Percentiles rank a stretch among this genome's conserved stretches.
These are phyloP conservation scores for Typhlichthys eigenmanni DNA, from an alignment of 2,797 vertebrate species.

Conservation along the genomic window DNA sequence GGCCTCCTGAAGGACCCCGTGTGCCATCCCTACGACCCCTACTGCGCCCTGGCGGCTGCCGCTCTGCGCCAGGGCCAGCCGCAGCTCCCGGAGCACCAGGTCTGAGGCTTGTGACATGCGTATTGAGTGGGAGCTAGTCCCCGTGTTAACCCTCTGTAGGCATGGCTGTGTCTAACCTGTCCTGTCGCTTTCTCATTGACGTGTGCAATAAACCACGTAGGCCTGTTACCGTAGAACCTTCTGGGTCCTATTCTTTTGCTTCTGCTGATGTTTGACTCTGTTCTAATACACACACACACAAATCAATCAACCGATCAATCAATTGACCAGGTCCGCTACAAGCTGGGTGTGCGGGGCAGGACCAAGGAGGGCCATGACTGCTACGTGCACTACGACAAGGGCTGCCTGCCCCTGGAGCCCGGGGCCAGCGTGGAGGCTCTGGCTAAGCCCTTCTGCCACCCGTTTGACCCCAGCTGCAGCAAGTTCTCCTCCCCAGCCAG, in stretches of 20 bases:
- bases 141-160: conserved; percentile 40
- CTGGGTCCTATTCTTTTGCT: conserved; percentile 21
- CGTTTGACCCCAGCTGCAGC: conserved; percentile 74
- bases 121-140: conserved; percentile 40
- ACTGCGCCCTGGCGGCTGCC: conserved; percentile 71
- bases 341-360: conserved; percentile 73
- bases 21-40: conserved; percentile 72
- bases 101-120: conserved; percentile 60
- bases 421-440: conserved; percentile 45
- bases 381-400: conserved; percentile 80
- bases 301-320: conserved; percentile 55
- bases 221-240: conserved; percentile 53
- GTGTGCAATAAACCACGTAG: conserved; percentile 47
- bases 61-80: conserved; percentile 58
- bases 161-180: conserved; percentile 31
- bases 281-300: conserved; percentile 55
- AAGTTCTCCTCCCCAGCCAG: conserved; percentile 51
- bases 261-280: conserved; percentile 46
- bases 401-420: conserved; percentile 68
- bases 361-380: conserved; percentile 82
- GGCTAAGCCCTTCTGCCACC: conserved; percentile 71
- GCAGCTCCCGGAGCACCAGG: conserved; percentile 71
- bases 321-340: conserved; percentile 68
- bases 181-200: conserved; percentile 33
- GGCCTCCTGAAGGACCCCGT: conserved; percentile 68